A percentile compares a stretch with the other conserved stretches of the same genome.
Evolutionary conservation across 2,888 invertebrate genomes (phyloP).

Genomic region (Tromatobia lineatoria): DNA sequence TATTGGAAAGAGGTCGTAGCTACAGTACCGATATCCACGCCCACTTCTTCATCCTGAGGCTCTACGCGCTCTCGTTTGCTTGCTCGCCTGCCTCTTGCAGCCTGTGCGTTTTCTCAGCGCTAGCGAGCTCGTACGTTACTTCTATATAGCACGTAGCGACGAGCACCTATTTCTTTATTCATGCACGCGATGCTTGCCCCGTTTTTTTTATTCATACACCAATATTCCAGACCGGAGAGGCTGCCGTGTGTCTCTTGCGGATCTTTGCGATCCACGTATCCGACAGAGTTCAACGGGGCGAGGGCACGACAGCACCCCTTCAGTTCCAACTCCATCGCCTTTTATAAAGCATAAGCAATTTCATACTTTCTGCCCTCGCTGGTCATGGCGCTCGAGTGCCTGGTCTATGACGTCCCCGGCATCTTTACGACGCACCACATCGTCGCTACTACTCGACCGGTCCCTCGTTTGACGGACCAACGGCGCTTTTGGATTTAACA

Average conservation of each 20-base stretch:
- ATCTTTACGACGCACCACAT: constrained; percentile 72
- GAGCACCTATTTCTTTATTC: constrained; percentile 76
- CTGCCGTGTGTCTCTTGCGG: not conserved
- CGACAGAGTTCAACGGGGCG: constrained; percentile 24
- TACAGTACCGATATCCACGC: constrained; percentile 39
- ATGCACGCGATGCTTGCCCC: constrained; percentile 73
- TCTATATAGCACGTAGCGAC: constrained; percentile 55
- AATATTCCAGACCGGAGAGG: constrained; percentile 63
- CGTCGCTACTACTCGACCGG: constrained; percentile 34
- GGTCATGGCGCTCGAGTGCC: constrained; percentile 50
- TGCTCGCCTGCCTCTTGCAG: not conserved
- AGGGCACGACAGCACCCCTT: constrained; percentile 14
- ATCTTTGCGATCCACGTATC: constrained; percentile 18
- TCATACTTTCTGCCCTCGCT: constrained; percentile 72
- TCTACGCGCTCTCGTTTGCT: not conserved
- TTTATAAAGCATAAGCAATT: constrained; percentile 79
- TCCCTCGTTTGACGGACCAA: constrained; percentile 17
- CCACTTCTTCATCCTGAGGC: constrained; percentile 30
- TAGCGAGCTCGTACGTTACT: constrained; percentile 52
- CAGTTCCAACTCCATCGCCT: constrained; percentile 47
- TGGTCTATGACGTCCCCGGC: constrained; percentile 58
- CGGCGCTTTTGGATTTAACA: constrained; percentile 74
- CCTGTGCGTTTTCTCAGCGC: not conserved
- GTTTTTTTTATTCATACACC: constrained; percentile 70
- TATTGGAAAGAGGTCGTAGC: constrained; percentile 44